Percentiles rank a stretch among this genome's conserved stretches.
These are phyloP conservation scores for Salarias fasciatus DNA, from an alignment of 2,797 vertebrate species.

Conservation along the genomic window DNA sequence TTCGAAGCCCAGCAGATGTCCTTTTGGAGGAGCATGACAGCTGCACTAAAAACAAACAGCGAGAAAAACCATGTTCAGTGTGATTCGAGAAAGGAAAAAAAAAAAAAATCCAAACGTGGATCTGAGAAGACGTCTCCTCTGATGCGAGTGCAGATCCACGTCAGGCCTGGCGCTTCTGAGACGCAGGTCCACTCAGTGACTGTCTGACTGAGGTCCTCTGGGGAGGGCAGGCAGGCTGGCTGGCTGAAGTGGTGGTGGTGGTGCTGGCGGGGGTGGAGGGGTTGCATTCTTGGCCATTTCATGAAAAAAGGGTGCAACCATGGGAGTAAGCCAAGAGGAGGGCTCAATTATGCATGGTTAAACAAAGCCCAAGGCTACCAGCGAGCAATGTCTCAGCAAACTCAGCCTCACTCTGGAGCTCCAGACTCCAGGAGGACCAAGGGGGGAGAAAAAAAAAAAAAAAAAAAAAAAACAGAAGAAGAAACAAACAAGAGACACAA, in stretches of 20 bases:
- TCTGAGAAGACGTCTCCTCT: no score
- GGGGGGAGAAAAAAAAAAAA: no score
- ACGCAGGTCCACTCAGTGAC: constrained; percentile 82
- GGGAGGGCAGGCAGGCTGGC: constrained; percentile 75
- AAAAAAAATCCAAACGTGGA: not conserved
- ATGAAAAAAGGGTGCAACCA: constrained; percentile 84
- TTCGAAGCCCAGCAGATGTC: not conserved
- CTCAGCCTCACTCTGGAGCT: constrained; percentile 56
- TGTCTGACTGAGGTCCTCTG: constrained; percentile 82
- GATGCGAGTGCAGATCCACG: no score
- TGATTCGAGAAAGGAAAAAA: not conserved
- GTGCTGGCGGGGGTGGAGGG: constrained; percentile 73
- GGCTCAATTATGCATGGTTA: constrained; percentile 85
- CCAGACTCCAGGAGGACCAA: constrained; percentile 48
- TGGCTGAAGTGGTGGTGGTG: constrained; percentile 69
- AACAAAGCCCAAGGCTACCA: constrained; percentile 82
- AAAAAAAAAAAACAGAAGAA: constrained; percentile 25
- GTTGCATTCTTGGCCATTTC: constrained; percentile 87
- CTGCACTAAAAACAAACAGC: no score
- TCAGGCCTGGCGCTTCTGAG: constrained; percentile 80
- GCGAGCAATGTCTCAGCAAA: constrained; percentile 77
- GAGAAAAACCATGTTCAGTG: no score
- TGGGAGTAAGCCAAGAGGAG: constrained; percentile 84
- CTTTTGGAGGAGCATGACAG: not conserved
- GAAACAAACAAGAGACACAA: constrained; percentile 57